A percentile compares a stretch with the other conserved stretches of the same genome.
phyloP scores from a whole-genome alignment of 2,797 vertebrate genomes.

The Siniperca undulata region DNA sequence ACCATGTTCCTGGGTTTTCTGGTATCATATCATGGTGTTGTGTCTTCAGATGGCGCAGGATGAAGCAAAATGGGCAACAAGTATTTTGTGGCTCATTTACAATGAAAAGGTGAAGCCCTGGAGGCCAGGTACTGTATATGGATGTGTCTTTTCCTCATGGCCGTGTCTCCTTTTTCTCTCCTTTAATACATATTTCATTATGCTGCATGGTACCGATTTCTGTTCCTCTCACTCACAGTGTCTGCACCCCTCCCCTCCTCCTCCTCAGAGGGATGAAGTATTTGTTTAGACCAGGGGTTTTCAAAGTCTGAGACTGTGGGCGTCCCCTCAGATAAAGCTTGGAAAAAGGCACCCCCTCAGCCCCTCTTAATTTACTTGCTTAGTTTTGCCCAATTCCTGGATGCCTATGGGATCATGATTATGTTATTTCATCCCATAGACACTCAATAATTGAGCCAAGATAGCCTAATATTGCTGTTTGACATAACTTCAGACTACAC shows the following conservation, averaged over 20 bases:
- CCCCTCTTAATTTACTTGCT: no score
- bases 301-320: no score
- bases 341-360: no score
- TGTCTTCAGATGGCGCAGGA: slow-evolving; percentile 26
- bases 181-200: slow-evolving; percentile 40
- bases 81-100: slow-evolving; percentile 29
- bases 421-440: no score
- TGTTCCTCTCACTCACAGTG: slow-evolving; percentile 11
- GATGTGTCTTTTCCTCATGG: slow-evolving; percentile 22
- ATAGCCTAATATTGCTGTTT: no score
- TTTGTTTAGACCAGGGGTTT: slow-evolving; percentile 55
- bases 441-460: no score
- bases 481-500: no score
- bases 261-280: slow-evolving; percentile 58
- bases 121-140: slow-evolving; percentile 2
- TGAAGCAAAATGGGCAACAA: slow-evolving; percentile 7
- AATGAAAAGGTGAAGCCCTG: slow-evolving; percentile 16
- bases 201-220: slow-evolving; percentile 14
- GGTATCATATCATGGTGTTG: neutral
- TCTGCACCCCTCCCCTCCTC: slow-evolving; percentile 21
- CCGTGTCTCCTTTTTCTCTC: slow-evolving; percentile 28
- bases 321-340: no score
- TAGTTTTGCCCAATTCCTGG: no score
- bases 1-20: slow-evolving; percentile 8
- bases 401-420: no score